Evolutionary conservation across 1,140 invertebrate genomes (phyloP).

Genomic region (Drosophila neocordata): DNA sequence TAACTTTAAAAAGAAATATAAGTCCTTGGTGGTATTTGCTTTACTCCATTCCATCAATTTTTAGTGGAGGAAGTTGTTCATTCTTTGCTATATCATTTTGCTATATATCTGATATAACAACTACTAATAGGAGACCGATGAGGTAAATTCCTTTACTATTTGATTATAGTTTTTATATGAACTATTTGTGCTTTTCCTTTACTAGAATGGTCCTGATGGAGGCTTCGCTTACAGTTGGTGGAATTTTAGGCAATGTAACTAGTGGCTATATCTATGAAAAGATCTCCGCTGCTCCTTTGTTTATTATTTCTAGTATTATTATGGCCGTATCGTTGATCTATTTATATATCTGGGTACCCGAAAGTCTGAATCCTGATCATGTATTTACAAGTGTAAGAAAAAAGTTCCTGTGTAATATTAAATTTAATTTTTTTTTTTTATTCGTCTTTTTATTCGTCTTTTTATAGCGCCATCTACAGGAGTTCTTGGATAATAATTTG

Average conservation of each 20-base stretch:
- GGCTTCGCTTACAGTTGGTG: slow-evolving; percentile 83
- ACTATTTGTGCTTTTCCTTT: neutral
- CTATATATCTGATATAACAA: slow-evolving; percentile 86
- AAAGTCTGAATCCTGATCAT: slow-evolving; percentile 62
- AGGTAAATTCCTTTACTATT: slow-evolving; percentile 54
- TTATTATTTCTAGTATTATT: slow-evolving; percentile 43
- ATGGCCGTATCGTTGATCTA: slow-evolving; percentile 62
- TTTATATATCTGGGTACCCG: slow-evolving; percentile 68
- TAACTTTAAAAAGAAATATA: slow-evolving; percentile 66
- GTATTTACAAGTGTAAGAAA: slow-evolving; percentile 31
- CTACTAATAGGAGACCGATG: slow-evolving; percentile 83
- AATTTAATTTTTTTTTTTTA: neutral
- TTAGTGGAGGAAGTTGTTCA: slow-evolving; percentile 85
- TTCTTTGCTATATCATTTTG: slow-evolving; percentile 86
- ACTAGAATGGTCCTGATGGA: slow-evolving; percentile 86
- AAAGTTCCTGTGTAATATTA: too few relatives aligned
- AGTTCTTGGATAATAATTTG: slow-evolving; percentile 85
- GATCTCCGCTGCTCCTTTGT: slow-evolving; percentile 39
- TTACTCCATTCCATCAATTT: slow-evolving; percentile 84
- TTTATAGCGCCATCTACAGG: slow-evolving; percentile 66
- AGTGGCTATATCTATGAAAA: slow-evolving; percentile 82
- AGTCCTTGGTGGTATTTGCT: slow-evolving; percentile 86
- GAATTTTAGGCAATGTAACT: slow-evolving; percentile 84
- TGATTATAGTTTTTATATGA: neutral
- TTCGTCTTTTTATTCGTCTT: too few relatives aligned